Percentiles rank a stretch among this genome's conserved stretches.
Conservation (phyloP, 2,113 vertebrate species). For the Enhydra lutris region DNA sequence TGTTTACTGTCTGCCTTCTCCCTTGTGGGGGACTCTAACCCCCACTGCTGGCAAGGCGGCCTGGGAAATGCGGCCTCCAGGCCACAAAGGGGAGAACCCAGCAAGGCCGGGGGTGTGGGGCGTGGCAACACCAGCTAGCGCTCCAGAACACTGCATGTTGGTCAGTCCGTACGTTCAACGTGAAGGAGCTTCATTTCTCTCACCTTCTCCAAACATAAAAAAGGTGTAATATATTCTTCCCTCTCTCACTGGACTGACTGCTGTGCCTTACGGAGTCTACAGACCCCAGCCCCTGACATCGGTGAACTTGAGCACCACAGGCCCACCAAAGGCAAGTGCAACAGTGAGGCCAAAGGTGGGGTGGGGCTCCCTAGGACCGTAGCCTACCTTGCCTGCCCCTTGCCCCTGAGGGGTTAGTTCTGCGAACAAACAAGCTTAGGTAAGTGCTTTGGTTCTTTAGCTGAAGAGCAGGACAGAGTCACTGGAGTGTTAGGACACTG, state of each 20-base stretch:
- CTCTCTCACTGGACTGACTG: background rate
- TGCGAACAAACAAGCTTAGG: background rate
- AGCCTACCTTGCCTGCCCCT: background rate
- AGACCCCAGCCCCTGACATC: no score
- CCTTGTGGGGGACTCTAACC: background rate
- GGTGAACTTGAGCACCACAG: background rate
- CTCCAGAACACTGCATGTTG: no score
- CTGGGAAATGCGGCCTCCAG: background rate
- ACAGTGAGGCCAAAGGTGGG: background rate
- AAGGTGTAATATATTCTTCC: background rate
- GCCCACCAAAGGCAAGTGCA: background rate
- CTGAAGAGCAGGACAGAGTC: background rate
- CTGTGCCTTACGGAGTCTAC: background rate
- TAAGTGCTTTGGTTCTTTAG: background rate
- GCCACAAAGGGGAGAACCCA: background rate
- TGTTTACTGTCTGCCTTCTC: background rate
- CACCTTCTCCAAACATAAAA: background rate
- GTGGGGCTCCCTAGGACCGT: background rate
- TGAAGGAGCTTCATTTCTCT: background rate
- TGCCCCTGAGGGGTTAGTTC: background rate
- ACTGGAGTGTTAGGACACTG: background rate
- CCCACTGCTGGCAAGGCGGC: background rate
- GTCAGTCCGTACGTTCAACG: background rate
- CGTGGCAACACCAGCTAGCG: background rate
- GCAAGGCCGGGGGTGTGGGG: background rate